Evolutionary conservation across 37 sponge, comb jelly and placozoan species (phyloP).

Genomic region (Aplysina aerophoba): DNA sequence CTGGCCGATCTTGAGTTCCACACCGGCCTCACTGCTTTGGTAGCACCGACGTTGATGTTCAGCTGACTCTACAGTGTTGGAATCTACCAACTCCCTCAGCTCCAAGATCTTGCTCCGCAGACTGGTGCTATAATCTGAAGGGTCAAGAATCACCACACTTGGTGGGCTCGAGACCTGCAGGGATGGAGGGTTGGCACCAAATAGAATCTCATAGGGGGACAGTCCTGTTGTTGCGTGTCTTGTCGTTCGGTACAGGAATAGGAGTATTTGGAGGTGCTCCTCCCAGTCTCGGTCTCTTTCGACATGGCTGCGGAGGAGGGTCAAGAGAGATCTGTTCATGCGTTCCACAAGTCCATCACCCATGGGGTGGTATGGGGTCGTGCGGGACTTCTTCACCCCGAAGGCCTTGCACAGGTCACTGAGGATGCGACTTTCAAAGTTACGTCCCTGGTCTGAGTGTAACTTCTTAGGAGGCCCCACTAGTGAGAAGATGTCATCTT

Average conservation of each 20-base stretch:
- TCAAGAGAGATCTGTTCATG: too few relatives aligned
- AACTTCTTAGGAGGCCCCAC: not conserved
- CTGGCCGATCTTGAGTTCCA: not conserved
- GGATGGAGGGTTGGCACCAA: conserved; percentile 19
- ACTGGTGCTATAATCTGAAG: not conserved
- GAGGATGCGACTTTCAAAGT: conserved; percentile 15
- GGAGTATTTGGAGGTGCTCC: conserved; percentile 13
- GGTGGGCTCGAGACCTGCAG: not conserved
- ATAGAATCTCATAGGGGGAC: conserved; percentile 26
- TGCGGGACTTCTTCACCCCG: conserved; percentile 10
- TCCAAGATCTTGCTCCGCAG: not conserved
- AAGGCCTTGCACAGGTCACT: conserved; percentile 11
- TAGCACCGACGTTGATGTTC: not conserved
- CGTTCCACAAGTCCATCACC: too few relatives aligned
- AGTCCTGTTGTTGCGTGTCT: conserved; percentile 22
- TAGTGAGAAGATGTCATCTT: not conserved
- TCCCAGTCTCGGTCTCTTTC: conserved; percentile 1
- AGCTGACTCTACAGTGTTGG: conserved; percentile 11
- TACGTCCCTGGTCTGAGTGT: conserved; percentile 14
- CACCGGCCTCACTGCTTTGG: not conserved
- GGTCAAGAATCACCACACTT: not conserved
- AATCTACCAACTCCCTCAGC: conserved; percentile 6
- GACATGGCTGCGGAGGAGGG: too few relatives aligned
- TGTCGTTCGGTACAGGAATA: conserved; percentile 24
- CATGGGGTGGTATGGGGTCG: too few relatives aligned